These are phyloP conservation scores for Microtus richardsoni DNA, from an alignment of 2,113 vertebrate species.

Conservation along the genomic window DNA sequence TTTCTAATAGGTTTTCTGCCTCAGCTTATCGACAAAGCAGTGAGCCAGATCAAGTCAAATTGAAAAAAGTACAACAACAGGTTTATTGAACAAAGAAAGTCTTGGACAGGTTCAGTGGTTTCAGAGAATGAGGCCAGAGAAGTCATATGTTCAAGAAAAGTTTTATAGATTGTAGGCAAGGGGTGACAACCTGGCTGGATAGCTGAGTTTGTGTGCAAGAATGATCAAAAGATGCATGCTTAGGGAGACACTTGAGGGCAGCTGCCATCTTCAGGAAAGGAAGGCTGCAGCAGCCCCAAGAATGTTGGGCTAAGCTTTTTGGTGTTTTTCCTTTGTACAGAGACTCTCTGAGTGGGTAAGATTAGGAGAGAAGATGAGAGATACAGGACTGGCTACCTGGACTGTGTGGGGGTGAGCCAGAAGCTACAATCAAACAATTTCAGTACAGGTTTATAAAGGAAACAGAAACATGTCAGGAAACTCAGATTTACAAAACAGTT, in stretches of 20 bases:
- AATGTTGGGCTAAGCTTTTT: not conserved
- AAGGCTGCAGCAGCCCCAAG: not conserved
- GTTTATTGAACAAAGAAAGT: not conserved
- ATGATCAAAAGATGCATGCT: not conserved
- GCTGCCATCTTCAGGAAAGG: not conserved
- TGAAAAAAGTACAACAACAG: not conserved
- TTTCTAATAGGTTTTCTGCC: not conserved
- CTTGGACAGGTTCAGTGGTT: not conserved
- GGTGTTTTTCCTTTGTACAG: not conserved
- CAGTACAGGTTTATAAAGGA: not conserved
- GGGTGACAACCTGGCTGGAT: not conserved
- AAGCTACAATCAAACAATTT: not conserved
- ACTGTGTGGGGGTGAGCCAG: accelerated
- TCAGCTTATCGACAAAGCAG: not conserved
- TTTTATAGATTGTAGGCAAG: not conserved
- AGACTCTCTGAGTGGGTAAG: not conserved
- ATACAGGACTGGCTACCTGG: not conserved
- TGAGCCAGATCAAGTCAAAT: not conserved
- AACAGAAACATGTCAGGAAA: not conserved
- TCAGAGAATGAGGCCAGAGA: not conserved
- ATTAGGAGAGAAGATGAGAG: not conserved
- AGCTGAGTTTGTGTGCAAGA: not conserved
- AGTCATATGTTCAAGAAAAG: not conserved
- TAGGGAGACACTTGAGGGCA: not conserved
- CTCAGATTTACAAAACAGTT: not conserved